Percentiles rank a stretch among this genome's conserved stretches.
phyloP scores from a whole-genome alignment of 2,797 vertebrate genomes.

The Petrocephalus schoutedeni region DNA sequence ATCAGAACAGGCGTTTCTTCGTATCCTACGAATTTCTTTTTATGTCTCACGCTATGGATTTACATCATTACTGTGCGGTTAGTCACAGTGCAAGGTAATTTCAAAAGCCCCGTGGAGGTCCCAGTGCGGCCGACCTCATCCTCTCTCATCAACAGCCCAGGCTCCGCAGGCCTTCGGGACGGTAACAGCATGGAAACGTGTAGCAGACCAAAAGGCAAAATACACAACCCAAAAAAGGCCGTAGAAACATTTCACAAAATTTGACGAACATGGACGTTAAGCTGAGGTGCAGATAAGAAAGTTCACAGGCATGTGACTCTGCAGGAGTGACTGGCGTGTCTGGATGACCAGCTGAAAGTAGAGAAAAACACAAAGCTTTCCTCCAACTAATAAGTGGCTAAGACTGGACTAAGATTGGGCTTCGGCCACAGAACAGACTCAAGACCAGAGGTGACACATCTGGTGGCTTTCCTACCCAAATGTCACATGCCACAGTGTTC shows the following conservation, averaged over 20 bases:
- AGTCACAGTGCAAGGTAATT: background rate
- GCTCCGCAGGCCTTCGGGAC: background rate
- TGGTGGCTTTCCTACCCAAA: slow-evolving; percentile 4
- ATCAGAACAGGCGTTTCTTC: background rate
- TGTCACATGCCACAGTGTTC: slow-evolving; percentile 40
- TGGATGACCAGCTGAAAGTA: background rate
- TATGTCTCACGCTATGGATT: background rate
- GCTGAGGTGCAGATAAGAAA: background rate
- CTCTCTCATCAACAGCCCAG: background rate
- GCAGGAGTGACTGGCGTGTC: background rate
- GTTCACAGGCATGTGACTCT: background rate
- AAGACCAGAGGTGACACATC: background rate
- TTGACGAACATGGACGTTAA: background rate
- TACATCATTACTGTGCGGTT: background rate
- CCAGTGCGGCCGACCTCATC: background rate
- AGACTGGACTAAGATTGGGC: background rate
- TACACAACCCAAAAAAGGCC: background rate
- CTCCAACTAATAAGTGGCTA: background rate
- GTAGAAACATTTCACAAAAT: background rate
- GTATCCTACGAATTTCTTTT: background rate
- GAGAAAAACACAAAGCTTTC: background rate
- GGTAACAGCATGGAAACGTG: background rate
- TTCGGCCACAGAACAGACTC: background rate
- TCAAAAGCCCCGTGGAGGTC: background rate
- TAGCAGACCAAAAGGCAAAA: background rate